Conservation (phyloP, 2,113 vertebrate genomes). For the Petrocephalus microphthalmus region DNA sequence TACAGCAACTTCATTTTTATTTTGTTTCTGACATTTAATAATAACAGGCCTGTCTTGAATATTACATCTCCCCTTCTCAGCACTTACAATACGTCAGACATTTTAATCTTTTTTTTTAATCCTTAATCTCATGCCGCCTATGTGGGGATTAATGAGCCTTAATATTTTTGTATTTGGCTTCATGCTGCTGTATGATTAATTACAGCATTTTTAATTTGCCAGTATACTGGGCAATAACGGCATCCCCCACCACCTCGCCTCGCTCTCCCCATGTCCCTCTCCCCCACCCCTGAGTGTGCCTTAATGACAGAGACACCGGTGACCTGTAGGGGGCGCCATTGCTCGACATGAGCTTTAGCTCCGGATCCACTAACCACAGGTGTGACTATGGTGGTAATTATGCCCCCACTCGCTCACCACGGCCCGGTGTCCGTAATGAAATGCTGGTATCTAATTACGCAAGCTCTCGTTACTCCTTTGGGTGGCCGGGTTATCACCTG, state of each 20-base stretch:
- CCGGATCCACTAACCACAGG: slow-evolving; percentile 23
- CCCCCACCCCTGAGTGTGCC: not conserved
- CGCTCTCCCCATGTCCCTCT: not conserved
- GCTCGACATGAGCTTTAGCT: not conserved
- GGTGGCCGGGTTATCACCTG: not conserved
- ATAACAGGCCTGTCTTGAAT: not conserved
- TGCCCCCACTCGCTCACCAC: not conserved
- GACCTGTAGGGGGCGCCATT: not conserved
- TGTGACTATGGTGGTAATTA: slow-evolving; percentile 30
- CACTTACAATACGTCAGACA: not conserved
- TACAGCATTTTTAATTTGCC: slow-evolving; percentile 1
- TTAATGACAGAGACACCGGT: not conserved
- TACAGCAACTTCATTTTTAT: not conserved
- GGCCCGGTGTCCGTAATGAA: slow-evolving; percentile 18
- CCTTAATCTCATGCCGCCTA: not conserved
- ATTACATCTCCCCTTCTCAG: not conserved
- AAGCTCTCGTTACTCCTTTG: not conserved
- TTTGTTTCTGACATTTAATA: not conserved
- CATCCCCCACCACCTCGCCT: not conserved
- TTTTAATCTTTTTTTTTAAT: not conserved
- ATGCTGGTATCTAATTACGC: slow-evolving; percentile 32
- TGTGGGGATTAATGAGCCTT: slow-evolving; percentile 4
- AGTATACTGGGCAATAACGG: not conserved
- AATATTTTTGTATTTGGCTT: not conserved
- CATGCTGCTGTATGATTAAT: slow-evolving; percentile 1